Base-by-base conservation (phyloP, 1,140 invertebrate genomes). In the Listronotus bonariensis region DNA sequence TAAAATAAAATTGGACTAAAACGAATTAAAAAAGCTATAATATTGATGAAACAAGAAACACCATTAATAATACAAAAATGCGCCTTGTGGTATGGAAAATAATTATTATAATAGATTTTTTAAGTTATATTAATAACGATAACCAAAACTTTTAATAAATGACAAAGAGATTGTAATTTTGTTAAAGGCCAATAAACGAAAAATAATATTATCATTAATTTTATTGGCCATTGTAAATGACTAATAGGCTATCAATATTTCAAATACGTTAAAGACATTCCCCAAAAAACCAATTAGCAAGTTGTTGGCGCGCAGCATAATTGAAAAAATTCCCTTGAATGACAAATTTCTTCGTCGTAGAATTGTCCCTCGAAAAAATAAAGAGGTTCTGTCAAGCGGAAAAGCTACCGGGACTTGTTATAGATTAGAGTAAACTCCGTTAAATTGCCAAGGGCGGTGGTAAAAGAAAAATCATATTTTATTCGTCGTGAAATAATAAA, bases 391-490 rank as follows among this genome's bases (percentile, higher is more conserved):
- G 55, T 68, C 60, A 68, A 64, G 66, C 65, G 65, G 54, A 54
- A 61, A 62, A 62, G 65, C 65, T 60, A 67, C 65, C 53, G 65
- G 48, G 60, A 59, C 66, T 64, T 63, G 54, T 68, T 64, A 68
- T 64, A 68, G 55, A 68, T 68, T 65, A 68, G 53, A 60, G 40
- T 68, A 65, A 59, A 65, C 56, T 65, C 61, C 54, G 56, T 61
- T 57, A 56, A 68, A 65, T 55, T 65, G 53, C 67, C 20, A 40
- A 45, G 64, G 57, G 54, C 53, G 45, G 36, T 49, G 48, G 49
- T 60, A 57, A 58, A 46, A 56, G 49, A 62, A 62, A 60, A 62
- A 62, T 62, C 52, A 62, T 62, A 62, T 62, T 62, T 62, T 53
- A 62, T 62, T 62, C 59, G 36, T 62, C 52, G 45, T 18, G 15